Evolutionary conservation across 2,113 vertebrate genomes (phyloP).

Genomic region (Phycodurus eques): DNA sequence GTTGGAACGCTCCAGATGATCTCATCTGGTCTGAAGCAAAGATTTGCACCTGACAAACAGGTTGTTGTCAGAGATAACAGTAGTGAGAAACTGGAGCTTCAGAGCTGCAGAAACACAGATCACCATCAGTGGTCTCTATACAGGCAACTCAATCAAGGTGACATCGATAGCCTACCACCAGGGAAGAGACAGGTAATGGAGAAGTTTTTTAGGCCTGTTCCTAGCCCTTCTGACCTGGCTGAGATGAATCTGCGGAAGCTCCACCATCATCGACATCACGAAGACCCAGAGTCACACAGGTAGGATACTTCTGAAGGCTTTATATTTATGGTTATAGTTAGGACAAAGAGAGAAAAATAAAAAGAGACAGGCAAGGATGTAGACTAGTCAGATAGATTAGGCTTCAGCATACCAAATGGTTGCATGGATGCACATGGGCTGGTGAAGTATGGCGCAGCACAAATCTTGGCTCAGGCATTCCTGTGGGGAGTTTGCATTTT

Average conservation of each 20-base stretch:
- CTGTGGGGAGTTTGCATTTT: too few species aligned
- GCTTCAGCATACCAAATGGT: too few species aligned
- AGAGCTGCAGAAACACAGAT: conserved; percentile 3
- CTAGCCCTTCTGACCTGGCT: conserved; percentile 40
- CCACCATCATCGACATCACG: conserved; percentile 36
- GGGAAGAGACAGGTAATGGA: conserved; percentile 63
- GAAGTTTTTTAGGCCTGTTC: conserved; percentile 74
- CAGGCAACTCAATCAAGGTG: conserved; percentile 10
- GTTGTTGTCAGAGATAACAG: background rate
- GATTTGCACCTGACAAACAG: conserved; percentile 2
- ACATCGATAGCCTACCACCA: conserved; percentile 25
- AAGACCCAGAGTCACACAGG: conserved; percentile 51
- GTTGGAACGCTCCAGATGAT: too few species aligned
- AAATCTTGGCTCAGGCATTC: too few species aligned
- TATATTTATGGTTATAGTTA: background rate
- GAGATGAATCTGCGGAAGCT: conserved; percentile 49
- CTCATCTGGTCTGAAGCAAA: background rate
- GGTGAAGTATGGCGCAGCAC: too few species aligned
- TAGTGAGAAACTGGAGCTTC: background rate
- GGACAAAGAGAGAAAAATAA: background rate
- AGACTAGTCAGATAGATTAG: background rate
- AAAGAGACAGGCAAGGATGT: background rate
- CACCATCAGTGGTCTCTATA: background rate
- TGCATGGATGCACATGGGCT: too few species aligned
- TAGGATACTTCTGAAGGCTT: conserved; percentile 22